phyloP scores from a whole-genome alignment of 2,113 vertebrate species.

The Poicephalus meyeri region DNA sequence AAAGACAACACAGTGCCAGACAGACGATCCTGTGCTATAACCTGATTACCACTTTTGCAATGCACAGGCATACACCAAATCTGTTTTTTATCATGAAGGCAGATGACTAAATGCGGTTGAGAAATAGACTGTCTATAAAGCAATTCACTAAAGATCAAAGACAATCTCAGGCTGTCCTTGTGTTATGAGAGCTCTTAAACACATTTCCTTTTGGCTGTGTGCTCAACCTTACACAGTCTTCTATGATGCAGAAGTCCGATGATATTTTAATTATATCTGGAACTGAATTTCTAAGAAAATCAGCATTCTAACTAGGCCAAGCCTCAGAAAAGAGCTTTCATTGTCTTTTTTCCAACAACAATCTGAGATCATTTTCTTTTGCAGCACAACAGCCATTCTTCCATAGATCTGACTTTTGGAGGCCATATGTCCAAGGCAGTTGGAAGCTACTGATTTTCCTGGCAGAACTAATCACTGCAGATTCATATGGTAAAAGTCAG shows the following conservation, averaged over 20 bases:
- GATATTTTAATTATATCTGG: constrained; percentile 31
- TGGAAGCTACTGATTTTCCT: constrained; percentile 7
- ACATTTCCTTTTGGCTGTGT: constrained; percentile 44
- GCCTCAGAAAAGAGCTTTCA: background rate
- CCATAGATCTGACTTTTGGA: background rate
- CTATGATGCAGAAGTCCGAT: constrained; percentile 26
- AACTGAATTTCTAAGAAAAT: constrained; percentile 43
- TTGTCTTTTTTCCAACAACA: constrained; percentile 12
- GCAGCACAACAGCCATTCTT: background rate
- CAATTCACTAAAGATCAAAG: constrained; percentile 34
- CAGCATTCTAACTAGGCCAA: constrained; percentile 24
- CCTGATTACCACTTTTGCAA: background rate
- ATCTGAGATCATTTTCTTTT: background rate
- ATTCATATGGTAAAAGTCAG: background rate
- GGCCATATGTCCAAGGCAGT: background rate
- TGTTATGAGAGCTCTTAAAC: constrained; percentile 47
- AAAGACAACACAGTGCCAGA: background rate
- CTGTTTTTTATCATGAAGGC: constrained; percentile 41
- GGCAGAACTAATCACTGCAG: background rate
- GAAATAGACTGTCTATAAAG: constrained; percentile 36
- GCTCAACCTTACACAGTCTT: background rate
- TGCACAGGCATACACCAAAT: background rate
- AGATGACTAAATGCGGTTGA: constrained; percentile 49
- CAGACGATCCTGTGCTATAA: background rate
- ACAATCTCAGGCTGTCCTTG: background rate